Evolutionary conservation across 1,140 invertebrate genomes (phyloP).

Genomic region (Brachionus plicatilis): DNA sequence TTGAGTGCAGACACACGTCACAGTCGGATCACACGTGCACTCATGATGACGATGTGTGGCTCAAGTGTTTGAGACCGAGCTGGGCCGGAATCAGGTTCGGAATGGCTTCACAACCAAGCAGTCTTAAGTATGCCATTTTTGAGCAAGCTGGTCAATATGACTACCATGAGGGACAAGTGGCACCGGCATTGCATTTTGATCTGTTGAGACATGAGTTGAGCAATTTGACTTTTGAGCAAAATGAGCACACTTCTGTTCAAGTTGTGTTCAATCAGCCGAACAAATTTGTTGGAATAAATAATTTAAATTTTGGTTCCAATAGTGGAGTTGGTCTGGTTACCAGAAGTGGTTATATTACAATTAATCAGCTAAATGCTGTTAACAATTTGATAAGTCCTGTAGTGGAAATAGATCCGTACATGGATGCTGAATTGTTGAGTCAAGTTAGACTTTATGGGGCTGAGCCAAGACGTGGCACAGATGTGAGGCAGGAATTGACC

Average conservation of each 20-base stretch:
- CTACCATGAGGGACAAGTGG: neutral
- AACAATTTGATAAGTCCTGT: neutral
- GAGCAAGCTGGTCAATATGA: conserved; percentile 24
- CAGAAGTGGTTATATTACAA: neutral
- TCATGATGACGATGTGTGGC: conserved; percentile 39
- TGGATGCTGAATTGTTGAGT: neutral
- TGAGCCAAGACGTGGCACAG: neutral
- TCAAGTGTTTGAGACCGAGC: conserved; percentile 13
- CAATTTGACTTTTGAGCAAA: conserved; percentile 33
- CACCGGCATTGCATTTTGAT: conserved; percentile 32
- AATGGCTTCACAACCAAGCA: neutral
- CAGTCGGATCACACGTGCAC: conserved; percentile 22
- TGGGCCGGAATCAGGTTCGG: conserved; percentile 11
- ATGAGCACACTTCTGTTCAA: neutral
- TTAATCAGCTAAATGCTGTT: neutral
- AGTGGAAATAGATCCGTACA: neutral
- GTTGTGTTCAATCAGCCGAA: conserved; percentile 25
- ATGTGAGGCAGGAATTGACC: conserved; percentile 16
- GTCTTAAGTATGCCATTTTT: neutral
- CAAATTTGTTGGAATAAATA: neutral
- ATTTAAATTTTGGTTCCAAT: conserved; percentile 32
- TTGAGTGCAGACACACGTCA: neutral
- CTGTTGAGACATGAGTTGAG: conserved; percentile 2
- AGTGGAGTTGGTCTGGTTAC: neutral
- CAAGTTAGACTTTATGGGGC: neutral